phyloP scores from a whole-genome alignment of 2,113 vertebrate genomes.

The Tragelaphus buxtoni region DNA sequence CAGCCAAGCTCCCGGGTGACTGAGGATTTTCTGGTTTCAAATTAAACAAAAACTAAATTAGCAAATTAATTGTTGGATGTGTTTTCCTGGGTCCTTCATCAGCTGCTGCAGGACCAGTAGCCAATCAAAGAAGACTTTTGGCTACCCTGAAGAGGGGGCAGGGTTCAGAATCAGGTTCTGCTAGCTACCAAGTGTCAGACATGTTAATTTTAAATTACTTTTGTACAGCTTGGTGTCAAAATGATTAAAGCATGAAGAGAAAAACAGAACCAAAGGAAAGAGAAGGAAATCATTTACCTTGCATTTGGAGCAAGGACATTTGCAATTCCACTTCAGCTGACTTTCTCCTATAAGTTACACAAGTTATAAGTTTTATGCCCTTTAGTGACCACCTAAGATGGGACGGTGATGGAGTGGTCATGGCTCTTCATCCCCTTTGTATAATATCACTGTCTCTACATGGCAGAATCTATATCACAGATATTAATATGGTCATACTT shows the following conservation, averaged over 20 bases:
- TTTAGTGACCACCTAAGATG: not conserved
- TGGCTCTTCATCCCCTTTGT: not conserved
- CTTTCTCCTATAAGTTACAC: constrained; percentile 9
- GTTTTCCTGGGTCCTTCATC: constrained; percentile 86
- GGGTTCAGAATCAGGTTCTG: constrained; percentile 75
- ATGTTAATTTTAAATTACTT: constrained; percentile 96
- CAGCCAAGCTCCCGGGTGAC: constrained; percentile 71
- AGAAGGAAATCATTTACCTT: constrained; percentile 78
- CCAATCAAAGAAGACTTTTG: constrained; percentile 77
- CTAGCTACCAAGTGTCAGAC: constrained; percentile 89
- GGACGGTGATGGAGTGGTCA: not conserved
- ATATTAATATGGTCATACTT: not conserved
- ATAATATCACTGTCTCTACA: not conserved
- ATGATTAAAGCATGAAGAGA: constrained; percentile 89
- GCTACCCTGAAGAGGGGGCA: constrained; percentile 72
- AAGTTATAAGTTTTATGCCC: constrained; percentile 43
- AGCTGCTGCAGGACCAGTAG: constrained; percentile 81
- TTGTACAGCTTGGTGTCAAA: constrained; percentile 92
- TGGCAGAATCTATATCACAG: not conserved
- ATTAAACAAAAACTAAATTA: constrained; percentile 95
- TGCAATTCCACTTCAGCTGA: constrained; percentile 37
- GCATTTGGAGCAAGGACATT: constrained; percentile 76
- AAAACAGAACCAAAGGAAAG: constrained; percentile 78
- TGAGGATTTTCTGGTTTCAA: constrained; percentile 93
- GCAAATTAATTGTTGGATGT: constrained; percentile 92